phyloP scores from a whole-genome alignment of 2,888 invertebrate species.

The Proisotoma minuta region DNA sequence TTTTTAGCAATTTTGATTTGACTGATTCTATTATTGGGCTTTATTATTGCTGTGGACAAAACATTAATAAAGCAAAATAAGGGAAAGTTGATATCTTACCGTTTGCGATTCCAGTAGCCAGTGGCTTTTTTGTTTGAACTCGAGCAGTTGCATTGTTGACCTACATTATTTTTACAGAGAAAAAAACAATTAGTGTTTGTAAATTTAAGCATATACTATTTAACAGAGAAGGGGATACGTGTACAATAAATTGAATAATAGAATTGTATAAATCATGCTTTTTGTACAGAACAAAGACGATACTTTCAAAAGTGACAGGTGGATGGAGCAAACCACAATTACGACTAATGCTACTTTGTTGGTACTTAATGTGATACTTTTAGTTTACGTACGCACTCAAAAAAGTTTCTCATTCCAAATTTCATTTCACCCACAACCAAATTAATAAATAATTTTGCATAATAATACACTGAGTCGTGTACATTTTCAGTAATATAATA shows the following conservation, averaged over 20 bases:
- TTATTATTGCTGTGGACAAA: background rate
- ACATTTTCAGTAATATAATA: background rate
- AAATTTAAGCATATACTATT: too few relatives aligned
- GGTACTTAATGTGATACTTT: background rate
- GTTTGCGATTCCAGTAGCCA: conserved; percentile 66
- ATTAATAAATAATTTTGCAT: background rate
- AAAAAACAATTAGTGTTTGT: conserved; percentile 20
- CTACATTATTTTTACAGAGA: conserved; percentile 55
- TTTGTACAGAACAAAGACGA: background rate
- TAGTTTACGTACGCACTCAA: background rate
- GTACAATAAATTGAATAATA: background rate
- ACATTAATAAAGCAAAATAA: background rate
- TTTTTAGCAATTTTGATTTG: conserved; percentile 18
- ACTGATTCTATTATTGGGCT: conserved; percentile 1
- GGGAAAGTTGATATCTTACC: conserved; percentile 60
- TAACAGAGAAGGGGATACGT: conserved; percentile 3
- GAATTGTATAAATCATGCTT: conserved; percentile 6
- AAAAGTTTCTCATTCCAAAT: conserved; percentile 7
- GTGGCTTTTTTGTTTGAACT: conserved; percentile 98
- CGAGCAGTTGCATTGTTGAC: conserved; percentile 99
- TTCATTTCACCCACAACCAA: conserved; percentile 14
- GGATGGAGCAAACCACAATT: conserved; percentile 17
- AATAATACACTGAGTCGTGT: too few relatives aligned
- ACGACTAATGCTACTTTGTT: conserved; percentile 16
- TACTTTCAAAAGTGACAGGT: conserved; percentile 10